phyloP scores from a whole-genome alignment of 2,113 vertebrate genomes.

The Ascaphus truei region DNA sequence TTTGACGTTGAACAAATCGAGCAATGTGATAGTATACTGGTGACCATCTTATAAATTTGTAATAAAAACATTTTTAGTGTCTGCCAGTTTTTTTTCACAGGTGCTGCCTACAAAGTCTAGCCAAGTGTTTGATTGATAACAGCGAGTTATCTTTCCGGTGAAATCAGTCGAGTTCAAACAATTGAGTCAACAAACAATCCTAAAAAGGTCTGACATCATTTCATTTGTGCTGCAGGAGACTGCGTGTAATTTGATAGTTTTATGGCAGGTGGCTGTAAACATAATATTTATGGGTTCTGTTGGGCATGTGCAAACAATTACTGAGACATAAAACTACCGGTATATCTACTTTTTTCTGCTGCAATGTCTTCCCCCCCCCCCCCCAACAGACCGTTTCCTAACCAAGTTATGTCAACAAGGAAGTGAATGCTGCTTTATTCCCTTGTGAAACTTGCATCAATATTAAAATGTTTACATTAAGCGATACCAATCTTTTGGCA shows the following conservation, averaged over 20 bases:
- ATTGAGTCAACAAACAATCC: constrained; percentile 10
- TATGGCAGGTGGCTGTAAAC: constrained; percentile 5
- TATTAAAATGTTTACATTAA: constrained; percentile 10
- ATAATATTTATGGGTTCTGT: constrained; percentile 2
- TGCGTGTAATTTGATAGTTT: constrained; percentile 5
- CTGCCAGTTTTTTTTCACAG: not conserved
- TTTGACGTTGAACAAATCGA: too few relatives aligned
- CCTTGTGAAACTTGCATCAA: constrained; percentile 9
- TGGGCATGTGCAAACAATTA: constrained; percentile 3
- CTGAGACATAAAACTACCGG: too few relatives aligned
- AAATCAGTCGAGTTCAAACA: constrained; percentile 4
- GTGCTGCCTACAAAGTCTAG: not conserved
- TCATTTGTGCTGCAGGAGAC: constrained; percentile 12
- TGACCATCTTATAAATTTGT: too few relatives aligned
- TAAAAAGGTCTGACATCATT: constrained; percentile 14
- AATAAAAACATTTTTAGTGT: too few relatives aligned
- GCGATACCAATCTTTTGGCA: constrained; percentile 19
- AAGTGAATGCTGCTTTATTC: not conserved
- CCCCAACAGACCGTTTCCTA: too few relatives aligned
- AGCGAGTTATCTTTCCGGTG: constrained; percentile 11
- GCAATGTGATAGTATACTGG: too few relatives aligned
- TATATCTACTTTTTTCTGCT: not conserved
- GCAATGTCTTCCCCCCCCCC: too few relatives aligned
- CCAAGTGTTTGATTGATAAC: constrained; percentile 7
- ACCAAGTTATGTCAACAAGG: constrained; percentile 10